Conservation (phyloP, 2,113 vertebrate genomes). For the Zosterops pallidus region DNA sequence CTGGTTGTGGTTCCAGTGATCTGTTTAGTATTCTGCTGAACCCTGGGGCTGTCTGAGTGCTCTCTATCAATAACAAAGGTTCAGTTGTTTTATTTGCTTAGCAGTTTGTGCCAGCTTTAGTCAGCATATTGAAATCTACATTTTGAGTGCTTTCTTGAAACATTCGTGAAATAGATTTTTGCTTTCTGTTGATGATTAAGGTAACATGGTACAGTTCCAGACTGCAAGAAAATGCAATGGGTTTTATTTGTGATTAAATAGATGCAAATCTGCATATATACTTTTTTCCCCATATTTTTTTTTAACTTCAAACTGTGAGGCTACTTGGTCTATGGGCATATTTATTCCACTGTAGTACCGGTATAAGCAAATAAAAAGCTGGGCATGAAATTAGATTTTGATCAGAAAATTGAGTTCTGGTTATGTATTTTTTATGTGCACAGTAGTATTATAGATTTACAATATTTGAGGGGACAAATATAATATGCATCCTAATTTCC, state of each 20-base stretch:
- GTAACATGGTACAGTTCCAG: neutral
- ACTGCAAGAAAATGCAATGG: neutral
- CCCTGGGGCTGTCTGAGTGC: neutral
- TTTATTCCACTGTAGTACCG: neutral
- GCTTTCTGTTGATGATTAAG: conserved; percentile 27
- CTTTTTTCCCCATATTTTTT: neutral
- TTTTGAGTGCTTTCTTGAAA: conserved; percentile 50
- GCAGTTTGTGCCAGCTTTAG: conserved; percentile 10
- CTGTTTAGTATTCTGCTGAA: conserved; percentile 51
- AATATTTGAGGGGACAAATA: neutral
- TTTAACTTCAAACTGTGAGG: neutral
- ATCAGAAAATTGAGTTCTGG: neutral
- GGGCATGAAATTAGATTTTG: conserved; percentile 33
- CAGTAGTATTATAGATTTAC: neutral
- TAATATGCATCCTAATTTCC: neutral
- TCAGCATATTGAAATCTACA: conserved; percentile 53
- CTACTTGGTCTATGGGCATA: neutral
- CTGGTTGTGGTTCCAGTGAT: neutral
- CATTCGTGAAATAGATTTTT: conserved; percentile 46
- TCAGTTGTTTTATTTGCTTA: conserved; percentile 57
- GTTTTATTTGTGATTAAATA: conserved; percentile 20
- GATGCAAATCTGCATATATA: neutral
- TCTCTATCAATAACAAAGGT: conserved; percentile 50
- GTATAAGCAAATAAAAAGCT: conserved; percentile 16
- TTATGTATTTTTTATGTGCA: neutral